Conservation (phyloP, 2,888 invertebrate species). For the Pasiphila rectangulata region DNA sequence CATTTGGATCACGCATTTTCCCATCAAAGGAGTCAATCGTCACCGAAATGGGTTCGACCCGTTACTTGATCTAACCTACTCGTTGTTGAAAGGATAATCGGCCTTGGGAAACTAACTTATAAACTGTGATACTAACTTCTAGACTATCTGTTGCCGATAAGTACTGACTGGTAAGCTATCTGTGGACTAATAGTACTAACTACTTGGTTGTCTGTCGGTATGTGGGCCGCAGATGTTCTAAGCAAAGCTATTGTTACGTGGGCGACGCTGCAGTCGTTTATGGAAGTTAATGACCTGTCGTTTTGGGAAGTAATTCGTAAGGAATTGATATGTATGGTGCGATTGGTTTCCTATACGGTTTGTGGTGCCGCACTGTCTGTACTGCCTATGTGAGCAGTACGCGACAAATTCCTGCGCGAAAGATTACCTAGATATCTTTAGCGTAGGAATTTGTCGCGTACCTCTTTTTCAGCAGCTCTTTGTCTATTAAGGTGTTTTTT, state of each 20-base stretch:
- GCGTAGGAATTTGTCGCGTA: too few relatives aligned
- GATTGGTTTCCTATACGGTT: neutral
- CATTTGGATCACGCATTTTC: conserved; percentile 7
- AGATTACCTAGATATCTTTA: too few relatives aligned
- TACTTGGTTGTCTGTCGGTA: conserved; percentile 29
- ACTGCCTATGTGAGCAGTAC: neutral
- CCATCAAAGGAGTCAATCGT: conserved; percentile 49
- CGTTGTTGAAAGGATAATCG: conserved; percentile 58
- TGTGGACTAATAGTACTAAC: conserved; percentile 5
- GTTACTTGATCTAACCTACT: conserved; percentile 46
- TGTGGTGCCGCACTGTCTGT: conserved; percentile 8
- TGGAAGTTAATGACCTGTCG: conserved; percentile 32
- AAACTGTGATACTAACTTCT: neutral
- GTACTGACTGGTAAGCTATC: conserved; percentile 3
- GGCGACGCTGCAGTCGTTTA: conserved; percentile 31
- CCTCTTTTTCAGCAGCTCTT: too few relatives aligned
- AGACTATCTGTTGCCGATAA: conserved; percentile 2
- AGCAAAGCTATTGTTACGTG: conserved; percentile 41
- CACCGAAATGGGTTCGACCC: conserved; percentile 45
- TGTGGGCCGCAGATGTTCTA: conserved; percentile 66
- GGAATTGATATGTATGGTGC: conserved; percentile 22
- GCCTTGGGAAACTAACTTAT: conserved; percentile 44
- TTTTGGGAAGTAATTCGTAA: conserved; percentile 32
- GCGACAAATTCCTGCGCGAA: too few relatives aligned
- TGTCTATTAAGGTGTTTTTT: too few relatives aligned